Evolutionary conservation across 2,797 vertebrate species (phyloP), one percentile per base, ranked within the genome.

Genomic region (Falco naumanni): DNA sequence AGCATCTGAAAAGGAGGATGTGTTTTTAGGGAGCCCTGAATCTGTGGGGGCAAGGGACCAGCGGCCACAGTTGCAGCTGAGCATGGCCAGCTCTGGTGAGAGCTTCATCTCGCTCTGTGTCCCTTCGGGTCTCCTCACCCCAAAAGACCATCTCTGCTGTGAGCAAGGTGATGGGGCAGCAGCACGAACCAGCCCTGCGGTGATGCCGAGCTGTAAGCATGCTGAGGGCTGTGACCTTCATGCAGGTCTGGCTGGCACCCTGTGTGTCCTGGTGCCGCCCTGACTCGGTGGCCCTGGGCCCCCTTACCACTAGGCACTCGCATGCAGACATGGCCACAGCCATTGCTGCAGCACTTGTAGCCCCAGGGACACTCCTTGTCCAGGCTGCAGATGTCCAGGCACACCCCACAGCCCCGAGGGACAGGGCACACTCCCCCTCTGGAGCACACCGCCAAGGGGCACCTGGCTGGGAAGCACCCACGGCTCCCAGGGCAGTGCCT

Each of bases 301-400:
- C 47, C 71, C 84, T 94, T 85, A 69, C 64, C 64, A 6, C 21
- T 21, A 34, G 24, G 3, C 75, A 93, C 43, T 11, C 4, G 3
- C 0, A 1, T 56, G 75, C 96, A 96, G 65, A 60, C 1, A 0
- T 28, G 54, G 48, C 84, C 33, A 0, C 79, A 92, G 83, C 95
- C 87, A 0, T 93, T 60, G 24, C 66, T 96, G 85, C 97, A 97
- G 92, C 95, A 96, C 56, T 91, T 94, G 59, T 96, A 15, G 9
- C 80, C 92, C 95, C 94, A 86, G 57, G 96, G 78, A 75, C 97
- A 94, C 8, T 84, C 13, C 56, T 75, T 24, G 0, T 92, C 71
- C 0, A 84, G 74, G 78, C 22, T 12, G 39, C 97, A 95, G 41
- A 92, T 63, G 11, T 95, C 89, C 84, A 91, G 4, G 64, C 87